A percentile compares a stretch with the other conserved stretches of the same genome.
phyloP scores from a whole-genome alignment of 2,797 vertebrate genomes.

The Sternarchorhynchus goeldii region DNA sequence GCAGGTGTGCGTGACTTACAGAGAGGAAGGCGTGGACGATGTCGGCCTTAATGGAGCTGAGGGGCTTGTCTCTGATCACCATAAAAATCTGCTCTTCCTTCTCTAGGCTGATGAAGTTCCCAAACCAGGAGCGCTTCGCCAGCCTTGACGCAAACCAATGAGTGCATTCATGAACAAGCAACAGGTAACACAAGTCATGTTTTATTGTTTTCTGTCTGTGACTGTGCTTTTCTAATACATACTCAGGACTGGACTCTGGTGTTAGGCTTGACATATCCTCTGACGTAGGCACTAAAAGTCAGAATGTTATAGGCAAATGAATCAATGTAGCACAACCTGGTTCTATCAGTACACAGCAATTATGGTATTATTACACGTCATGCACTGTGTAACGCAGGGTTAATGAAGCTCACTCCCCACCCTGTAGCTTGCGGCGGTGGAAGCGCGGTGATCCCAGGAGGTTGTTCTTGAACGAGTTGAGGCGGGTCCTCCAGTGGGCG shows the following conservation, averaged over 20 bases:
- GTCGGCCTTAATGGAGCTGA: conserved; percentile 94
- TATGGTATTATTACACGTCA: background rate
- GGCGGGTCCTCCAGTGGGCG: conserved; percentile 90
- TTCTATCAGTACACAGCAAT: background rate
- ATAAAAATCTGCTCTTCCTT: conserved; percentile 95
- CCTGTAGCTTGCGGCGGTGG: conserved; percentile 93
- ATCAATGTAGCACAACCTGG: background rate
- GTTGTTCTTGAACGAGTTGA: conserved; percentile 95
- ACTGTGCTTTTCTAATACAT: conserved; percentile 67
- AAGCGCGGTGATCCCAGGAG: conserved; percentile 91
- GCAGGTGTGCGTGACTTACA: conserved; percentile 64
- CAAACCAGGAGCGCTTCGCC: conserved; percentile 94
- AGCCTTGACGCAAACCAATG: conserved; percentile 70
- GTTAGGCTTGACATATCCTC: conserved; percentile 96
- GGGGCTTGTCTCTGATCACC: conserved; percentile 91
- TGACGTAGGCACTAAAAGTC: conserved; percentile 83
- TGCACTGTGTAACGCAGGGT: background rate
- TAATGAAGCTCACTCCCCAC: conserved; percentile 61
- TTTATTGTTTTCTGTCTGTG: background rate
- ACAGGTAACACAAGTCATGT: background rate
- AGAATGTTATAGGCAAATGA: conserved; percentile 14
- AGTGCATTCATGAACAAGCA: background rate
- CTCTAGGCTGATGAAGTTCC: conserved; percentile 92
- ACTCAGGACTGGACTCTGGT: conserved; percentile 93
- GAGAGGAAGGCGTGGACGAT: conserved; percentile 91